phyloP scores from a whole-genome alignment of 92 coral and sea anemone species.

The Galaxea fascicularis region DNA sequence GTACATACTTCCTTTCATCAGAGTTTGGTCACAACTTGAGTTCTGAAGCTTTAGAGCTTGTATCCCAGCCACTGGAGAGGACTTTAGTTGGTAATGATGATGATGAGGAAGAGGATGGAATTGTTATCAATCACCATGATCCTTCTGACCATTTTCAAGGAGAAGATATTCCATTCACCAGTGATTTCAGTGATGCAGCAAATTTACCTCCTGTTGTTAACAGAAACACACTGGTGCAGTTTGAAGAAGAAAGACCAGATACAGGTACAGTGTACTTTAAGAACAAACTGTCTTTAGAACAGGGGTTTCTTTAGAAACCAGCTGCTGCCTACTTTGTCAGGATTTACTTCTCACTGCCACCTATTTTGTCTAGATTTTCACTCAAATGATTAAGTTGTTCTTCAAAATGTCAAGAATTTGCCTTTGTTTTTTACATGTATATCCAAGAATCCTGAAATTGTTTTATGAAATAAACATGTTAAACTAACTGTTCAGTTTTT shows the following conservation, averaged over 20 bases:
- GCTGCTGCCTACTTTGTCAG: too few relatives aligned
- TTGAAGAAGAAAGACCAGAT: constrained; percentile 64
- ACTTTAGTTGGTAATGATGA: constrained; percentile 46
- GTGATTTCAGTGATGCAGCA: constrained; percentile 35
- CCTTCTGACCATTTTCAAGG: not conserved
- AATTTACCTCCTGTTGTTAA: constrained; percentile 36
- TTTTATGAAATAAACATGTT: too few relatives aligned
- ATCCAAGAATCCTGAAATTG: too few relatives aligned
- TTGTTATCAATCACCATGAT: constrained; percentile 2
- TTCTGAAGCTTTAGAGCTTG: not conserved
- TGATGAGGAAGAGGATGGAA: constrained; percentile 14
- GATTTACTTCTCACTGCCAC: too few relatives aligned
- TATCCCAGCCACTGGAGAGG: constrained; percentile 15
- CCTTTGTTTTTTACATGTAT: too few relatives aligned
- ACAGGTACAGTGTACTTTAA: constrained; percentile 31
- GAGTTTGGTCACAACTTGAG: constrained; percentile 37
- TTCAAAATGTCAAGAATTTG: too few relatives aligned
- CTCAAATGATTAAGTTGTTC: too few relatives aligned
- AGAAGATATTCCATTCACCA: constrained; percentile 50
- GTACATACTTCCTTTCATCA: not conserved
- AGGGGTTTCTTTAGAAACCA: too few relatives aligned
- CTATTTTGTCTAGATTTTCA: too few relatives aligned
- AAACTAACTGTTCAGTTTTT: too few relatives aligned
- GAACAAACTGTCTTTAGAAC: too few relatives aligned
- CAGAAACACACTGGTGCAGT: constrained; percentile 24